Conservation (phyloP, 2,888 invertebrate species). For the Harpagoxenus sublaevis region DNA sequence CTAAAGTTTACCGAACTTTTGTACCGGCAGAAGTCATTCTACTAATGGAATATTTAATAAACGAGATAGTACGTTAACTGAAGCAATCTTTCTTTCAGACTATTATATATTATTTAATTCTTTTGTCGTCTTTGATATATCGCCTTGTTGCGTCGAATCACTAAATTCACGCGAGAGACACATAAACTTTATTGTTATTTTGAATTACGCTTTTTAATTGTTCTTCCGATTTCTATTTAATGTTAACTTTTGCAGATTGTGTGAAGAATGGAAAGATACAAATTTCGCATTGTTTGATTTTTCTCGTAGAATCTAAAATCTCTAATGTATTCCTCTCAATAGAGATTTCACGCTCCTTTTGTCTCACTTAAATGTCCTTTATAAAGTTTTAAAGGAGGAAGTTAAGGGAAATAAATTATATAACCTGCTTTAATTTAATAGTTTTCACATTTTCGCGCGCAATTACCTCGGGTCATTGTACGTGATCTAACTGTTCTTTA, state of each 20-base stretch:
- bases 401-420: not conserved
- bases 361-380: not conserved
- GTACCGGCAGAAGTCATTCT: not conserved
- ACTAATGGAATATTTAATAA: conserved; percentile 2
- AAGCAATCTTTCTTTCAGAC: not conserved
- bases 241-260: not conserved
- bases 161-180: not conserved
- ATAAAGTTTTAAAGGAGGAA: not conserved
- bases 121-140: not conserved
- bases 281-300: not conserved
- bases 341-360: not conserved
- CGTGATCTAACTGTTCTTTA: conserved; percentile 2
- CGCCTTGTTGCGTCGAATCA: not conserved
- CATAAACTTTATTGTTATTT: not conserved
- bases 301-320: not conserved
- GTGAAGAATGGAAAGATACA: not conserved
- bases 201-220: not conserved
- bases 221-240: not conserved
- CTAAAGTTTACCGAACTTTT: conserved; percentile 9
- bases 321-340: not conserved
- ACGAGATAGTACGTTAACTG: not conserved
- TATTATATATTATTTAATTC: not conserved
- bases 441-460: not conserved
- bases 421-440: not conserved
- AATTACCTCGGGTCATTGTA: not conserved